Evolutionary conservation across 2,797 vertebrate species (phyloP), one percentile per base, ranked within the genome.

Genomic region (Peromyscus attwateri): DNA sequence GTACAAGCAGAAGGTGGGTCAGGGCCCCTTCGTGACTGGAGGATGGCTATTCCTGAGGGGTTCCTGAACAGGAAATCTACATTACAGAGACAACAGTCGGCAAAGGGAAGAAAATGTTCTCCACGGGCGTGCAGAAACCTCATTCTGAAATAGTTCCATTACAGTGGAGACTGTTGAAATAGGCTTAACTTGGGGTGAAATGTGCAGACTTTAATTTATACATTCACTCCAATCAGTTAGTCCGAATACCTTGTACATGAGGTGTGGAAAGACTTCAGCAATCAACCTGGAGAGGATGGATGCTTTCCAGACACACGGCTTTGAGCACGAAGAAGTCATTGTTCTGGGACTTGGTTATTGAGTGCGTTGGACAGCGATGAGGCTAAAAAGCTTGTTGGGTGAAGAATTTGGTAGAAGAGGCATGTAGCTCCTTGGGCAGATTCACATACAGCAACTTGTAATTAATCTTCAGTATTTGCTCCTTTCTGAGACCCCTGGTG

Each of bases 231-330:
- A 89, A 9, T 46, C 90, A 95, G 31, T 87, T 89, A 87, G 83
- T 40, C 75, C 95, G 71, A 94, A 95, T 43, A 87, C 34, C 5
- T 66, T 81, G 43, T 73, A 62, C 19, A 37, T 12, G 25, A 49
- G 8, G 55, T 75, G 64, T 66, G 91, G 89, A 91, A 91, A 96
- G 52, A 94, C 73, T 92, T 96, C 96, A 91, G 95, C 91, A 95
- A 91, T 95, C 64, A 55, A n/a, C 82, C 52, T 57, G 80, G 70
- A 89, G 73, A 95, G 66, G 43, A 34, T 64, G 31, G 82, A 87
- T 92, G 62, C 81, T 87, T 95, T 95, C 97, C 83, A 95, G 89
- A 66, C 25, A 21, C 66, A 52, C 27, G 81, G 55, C 82, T 19
- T 84, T 25, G 57, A 64, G 76, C 52, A 49, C 46, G 75, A 87